Conservation (phyloP, 2,113 vertebrate species). For the Gopherus flavomarginatus region DNA sequence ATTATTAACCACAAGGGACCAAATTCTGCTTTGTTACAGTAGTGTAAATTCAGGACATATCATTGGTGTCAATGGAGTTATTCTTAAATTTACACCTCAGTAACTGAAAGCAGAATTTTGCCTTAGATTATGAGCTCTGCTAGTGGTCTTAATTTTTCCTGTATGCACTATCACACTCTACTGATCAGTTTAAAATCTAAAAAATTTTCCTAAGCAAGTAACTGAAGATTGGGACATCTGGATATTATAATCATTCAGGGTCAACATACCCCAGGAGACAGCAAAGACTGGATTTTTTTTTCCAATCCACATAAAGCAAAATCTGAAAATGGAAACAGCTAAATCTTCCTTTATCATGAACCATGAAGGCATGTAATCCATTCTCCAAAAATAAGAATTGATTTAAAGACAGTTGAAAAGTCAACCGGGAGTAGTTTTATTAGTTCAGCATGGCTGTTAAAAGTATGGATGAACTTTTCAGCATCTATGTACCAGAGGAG, state of each 20-base stretch:
- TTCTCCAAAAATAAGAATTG: background rate
- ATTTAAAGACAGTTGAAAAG: conserved; percentile 29
- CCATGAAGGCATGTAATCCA: background rate
- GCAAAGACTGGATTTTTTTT: background rate
- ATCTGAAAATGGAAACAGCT: background rate
- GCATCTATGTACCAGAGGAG: background rate
- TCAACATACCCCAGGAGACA: background rate
- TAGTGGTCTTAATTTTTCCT: no score
- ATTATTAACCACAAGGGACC: background rate
- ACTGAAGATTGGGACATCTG: background rate
- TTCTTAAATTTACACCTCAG: background rate
- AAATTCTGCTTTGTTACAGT: background rate
- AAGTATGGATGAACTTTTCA: background rate
- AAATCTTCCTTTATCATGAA: background rate
- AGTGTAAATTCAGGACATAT: background rate
- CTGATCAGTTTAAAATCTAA: background rate
- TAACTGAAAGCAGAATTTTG: background rate
- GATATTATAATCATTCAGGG: background rate
- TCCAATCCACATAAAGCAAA: background rate
- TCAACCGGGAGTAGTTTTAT: background rate
- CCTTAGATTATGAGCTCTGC: background rate
- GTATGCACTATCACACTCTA: background rate
- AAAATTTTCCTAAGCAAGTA: background rate
- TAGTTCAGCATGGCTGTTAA: conserved; percentile 2
- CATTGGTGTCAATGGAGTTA: background rate